Base-by-base conservation (phyloP, 1,140 invertebrate genomes). In the Bombus consobrinus region DNA sequence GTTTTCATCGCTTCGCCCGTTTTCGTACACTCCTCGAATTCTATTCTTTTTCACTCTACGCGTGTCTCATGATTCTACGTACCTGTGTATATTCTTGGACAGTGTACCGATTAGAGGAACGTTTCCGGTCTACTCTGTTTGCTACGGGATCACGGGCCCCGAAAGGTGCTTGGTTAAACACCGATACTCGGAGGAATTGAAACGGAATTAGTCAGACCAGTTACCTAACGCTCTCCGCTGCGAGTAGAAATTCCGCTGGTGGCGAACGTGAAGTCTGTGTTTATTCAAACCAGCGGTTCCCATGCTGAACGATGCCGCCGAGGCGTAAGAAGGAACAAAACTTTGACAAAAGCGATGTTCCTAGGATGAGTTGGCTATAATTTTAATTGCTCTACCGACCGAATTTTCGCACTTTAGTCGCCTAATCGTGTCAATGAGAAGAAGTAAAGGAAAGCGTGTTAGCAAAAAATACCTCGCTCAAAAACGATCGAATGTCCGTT, bases 271-370 rank as follows among this genome's bases (percentile, higher is more conserved):
- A 62, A n/a, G 59, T 62, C 28, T 62, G 10, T 62, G 59, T 62
- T 62, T 81, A 72, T 62, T 81, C 47, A 25, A 53, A 39, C 47
- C 79, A 72, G 18, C 53, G 79, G 68, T 72, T 72, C 68, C 47
- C 79, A 72, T 41, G 59, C 3, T 22, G n/a, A 34, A 6, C n/a
- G n/a, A 62, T 22, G 28, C 12, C 28, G 28, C 3, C 10, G 28
- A 62, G 4, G 1, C 10, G 28, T 8, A 10, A 10, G 25, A 12
- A 4, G 6, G 57, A 28, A 28, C 28, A 13, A n/a, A 12, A n/a
- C 4, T n/a, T 62, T 12, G 28, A 28, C 22, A 4, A 28, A n/a
- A 62, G 3, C 25, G 1, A 59, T 28, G 28, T 12, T 28, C 28
- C 25, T 28, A 10, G 0, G 10, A 59, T 1, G 25, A 59, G 25